Percentiles rank a stretch among this genome's conserved stretches.
Conservation (phyloP, 2,888 invertebrate genomes). For the Eustalomyia histrio region DNA sequence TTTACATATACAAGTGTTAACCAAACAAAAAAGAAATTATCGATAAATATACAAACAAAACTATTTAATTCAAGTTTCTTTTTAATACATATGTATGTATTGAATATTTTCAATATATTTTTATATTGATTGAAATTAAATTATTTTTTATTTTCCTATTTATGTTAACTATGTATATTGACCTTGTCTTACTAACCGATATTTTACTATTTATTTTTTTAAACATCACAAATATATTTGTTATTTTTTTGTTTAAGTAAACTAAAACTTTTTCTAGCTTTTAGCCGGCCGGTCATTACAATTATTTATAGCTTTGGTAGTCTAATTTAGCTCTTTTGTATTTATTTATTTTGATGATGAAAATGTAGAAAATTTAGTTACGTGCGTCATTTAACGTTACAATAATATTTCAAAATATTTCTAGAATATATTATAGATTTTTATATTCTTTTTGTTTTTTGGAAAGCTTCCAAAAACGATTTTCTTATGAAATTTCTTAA, state of each 20-base stretch:
- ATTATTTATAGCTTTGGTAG: constrained; percentile 18
- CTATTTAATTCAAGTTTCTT: not conserved
- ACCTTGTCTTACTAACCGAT: constrained; percentile 22
- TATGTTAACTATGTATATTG: not conserved
- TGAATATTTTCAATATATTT: not conserved
- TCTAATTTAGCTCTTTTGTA: not conserved
- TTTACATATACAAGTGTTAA: not conserved
- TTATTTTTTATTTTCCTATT: not conserved
- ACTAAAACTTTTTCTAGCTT: constrained; percentile 17
- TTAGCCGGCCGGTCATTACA: constrained; percentile 21
- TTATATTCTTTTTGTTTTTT: constrained; percentile 10
- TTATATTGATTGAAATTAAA: not conserved
- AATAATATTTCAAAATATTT: constrained; percentile 7
- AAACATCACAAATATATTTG: not conserved
- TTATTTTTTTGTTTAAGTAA: constrained; percentile 15
- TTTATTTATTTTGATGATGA: not conserved
- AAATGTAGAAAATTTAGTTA: not conserved
- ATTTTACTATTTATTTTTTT: constrained; percentile 13
- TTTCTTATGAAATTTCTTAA: not conserved
- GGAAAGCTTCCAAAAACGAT: constrained; percentile 27
- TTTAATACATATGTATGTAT: not conserved
- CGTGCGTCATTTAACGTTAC: not conserved
- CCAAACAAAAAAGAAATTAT: not conserved
- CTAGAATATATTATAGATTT: not conserved
- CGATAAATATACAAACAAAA: not conserved